These are phyloP conservation scores for Hydractinia echinata DNA, from an alignment of 30 jellyfish, hydroid and myxozoan genomes.

Conservation along the genomic window DNA sequence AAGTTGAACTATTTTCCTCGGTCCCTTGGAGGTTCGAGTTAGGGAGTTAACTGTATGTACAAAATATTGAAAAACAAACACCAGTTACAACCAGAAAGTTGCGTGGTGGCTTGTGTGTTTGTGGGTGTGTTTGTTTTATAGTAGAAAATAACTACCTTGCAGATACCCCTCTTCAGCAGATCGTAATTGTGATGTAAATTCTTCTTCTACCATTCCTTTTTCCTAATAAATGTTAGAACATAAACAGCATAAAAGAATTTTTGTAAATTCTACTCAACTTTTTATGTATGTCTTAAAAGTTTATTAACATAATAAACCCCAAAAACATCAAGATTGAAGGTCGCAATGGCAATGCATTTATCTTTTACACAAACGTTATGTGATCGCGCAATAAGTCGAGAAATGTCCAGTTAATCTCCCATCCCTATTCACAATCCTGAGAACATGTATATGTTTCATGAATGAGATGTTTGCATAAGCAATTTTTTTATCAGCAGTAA, in stretches of 20 bases:
- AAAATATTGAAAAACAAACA: no score
- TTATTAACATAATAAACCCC: not conserved
- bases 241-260: not conserved
- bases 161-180: conserved; percentile 93
- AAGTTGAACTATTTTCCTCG: no score
- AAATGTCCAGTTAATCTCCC: no score
- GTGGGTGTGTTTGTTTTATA: not conserved
- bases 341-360: not conserved
- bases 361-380: not conserved
- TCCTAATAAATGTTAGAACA: conserved; percentile 59
- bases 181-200: conserved; percentile 72
- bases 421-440: no score
- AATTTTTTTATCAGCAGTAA: no score
- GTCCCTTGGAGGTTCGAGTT: no score
- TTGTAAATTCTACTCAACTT: not conserved
- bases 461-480: no score
- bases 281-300: not conserved
- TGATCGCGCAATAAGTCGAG: not conserved
- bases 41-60: no score
- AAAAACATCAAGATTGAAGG: not conserved
- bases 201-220: conserved; percentile 60
- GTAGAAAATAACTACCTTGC: conserved; percentile 58
- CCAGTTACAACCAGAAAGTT: no score
- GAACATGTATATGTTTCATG: no score
- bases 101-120: not conserved